Evolutionary conservation across 2,888 invertebrate species (phyloP).

Genomic region (Dolomedes plantarius): DNA sequence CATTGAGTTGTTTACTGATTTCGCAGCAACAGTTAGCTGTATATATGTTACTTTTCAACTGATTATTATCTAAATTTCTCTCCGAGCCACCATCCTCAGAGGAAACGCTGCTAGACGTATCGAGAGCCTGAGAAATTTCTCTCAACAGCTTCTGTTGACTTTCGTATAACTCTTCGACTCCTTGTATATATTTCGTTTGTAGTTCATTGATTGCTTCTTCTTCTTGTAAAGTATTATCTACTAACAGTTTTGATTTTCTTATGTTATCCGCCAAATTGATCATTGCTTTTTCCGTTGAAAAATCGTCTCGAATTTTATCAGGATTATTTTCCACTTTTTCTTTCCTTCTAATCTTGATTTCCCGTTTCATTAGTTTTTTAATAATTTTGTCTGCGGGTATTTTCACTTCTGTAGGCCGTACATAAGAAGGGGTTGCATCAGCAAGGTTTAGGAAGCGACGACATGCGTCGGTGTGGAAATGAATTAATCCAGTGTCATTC

Average conservation of each 20-base stretch:
- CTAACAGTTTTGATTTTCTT: constrained; percentile 22
- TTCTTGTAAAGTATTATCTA: constrained; percentile 11
- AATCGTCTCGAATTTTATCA: neutral
- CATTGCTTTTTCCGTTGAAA: constrained; percentile 3
- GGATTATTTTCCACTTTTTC: too few species aligned
- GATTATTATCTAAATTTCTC: neutral
- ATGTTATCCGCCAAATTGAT: constrained; percentile 36
- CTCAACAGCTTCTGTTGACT: constrained; percentile 24
- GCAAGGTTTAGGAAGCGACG: too few species aligned
- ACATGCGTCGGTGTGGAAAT: too few species aligned
- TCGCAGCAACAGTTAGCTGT: neutral
- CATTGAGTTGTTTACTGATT: neutral
- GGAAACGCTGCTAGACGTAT: neutral
- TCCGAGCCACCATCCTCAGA: neutral
- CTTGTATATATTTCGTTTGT: constrained; percentile 22
- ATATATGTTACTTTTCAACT: neutral
- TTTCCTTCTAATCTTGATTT: neutral
- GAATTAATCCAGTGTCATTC: too few species aligned
- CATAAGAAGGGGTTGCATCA: too few species aligned
- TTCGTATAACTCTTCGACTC: constrained; percentile 28
- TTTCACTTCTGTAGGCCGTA: neutral
- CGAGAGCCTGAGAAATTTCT: neutral
- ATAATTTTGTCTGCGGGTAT: neutral
- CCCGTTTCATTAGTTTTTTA: neutral
- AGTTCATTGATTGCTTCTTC: constrained; percentile 10